These are phyloP conservation scores for Gastracanthus pulcherrimus DNA, from an alignment of 2,888 invertebrate genomes.

Conservation along the genomic window DNA sequence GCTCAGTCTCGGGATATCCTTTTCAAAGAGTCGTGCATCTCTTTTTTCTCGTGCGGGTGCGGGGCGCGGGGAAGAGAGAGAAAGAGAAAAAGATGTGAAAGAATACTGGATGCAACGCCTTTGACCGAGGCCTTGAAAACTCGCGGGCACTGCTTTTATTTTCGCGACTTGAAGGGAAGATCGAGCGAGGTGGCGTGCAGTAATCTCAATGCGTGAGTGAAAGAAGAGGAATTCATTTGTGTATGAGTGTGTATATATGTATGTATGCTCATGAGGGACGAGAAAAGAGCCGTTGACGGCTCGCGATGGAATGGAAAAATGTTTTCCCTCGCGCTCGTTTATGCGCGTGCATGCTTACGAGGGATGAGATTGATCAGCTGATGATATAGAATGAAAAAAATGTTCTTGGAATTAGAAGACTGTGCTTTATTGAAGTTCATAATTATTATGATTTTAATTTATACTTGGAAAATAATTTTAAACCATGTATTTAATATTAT, in stretches of 20 bases:
- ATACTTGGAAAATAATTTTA: too few relatives aligned
- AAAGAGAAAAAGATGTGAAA: not conserved
- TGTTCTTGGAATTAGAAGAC: too few relatives aligned
- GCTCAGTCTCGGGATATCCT: not conserved
- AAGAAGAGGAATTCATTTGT: not conserved
- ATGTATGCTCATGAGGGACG: not conserved
- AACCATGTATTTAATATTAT: too few relatives aligned
- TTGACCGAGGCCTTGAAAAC: slow-evolving; percentile 47
- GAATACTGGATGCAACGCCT: not conserved
- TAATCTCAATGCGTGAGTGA: not conserved
- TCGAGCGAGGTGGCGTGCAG: not conserved
- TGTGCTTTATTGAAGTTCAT: too few relatives aligned
- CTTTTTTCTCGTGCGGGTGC: not conserved
- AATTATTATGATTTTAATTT: too few relatives aligned
- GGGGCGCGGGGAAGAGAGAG: too few relatives aligned
- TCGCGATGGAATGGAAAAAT: not conserved
- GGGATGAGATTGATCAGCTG: not conserved
- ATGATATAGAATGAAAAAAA: not conserved
- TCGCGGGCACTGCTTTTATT: slow-evolving; percentile 23
- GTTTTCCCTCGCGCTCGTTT: not conserved
- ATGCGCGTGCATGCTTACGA: not conserved
- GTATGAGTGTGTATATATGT: too few relatives aligned
- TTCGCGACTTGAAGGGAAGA: not conserved
- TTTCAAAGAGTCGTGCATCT: not conserved
- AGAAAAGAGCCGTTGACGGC: not conserved